Evolutionary conservation across 30 jellyfish, hydroid and myxozoan species (phyloP), one percentile per base, ranked within the genome.

Genomic region (Chrysaora quinquecirrha): DNA sequence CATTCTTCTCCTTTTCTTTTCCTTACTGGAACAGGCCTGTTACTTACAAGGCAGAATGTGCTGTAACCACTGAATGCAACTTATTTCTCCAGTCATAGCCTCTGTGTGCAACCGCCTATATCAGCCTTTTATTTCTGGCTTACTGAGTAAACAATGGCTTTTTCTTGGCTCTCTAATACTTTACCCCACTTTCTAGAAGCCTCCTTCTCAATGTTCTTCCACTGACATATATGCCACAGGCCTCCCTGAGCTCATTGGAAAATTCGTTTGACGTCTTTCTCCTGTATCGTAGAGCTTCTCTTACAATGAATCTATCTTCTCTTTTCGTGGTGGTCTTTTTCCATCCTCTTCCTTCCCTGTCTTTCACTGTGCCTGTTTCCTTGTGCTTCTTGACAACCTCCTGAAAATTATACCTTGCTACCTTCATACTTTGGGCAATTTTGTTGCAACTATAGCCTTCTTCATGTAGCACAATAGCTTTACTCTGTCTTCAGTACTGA

Each of bases 1-100:
- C 56, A 64, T 48, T 78, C 68, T 68, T 78, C 89, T 29, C 85
- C 89, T 14, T 18, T 30, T 32, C 89, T 61, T 32, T 86, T 78
- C 48, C 89, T 33, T n/a, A 76, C 87, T 49, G 24, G 27, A 34
- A 76, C 80, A 32, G 80, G 76, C 43, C 78, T 49, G 32, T 70
- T 86, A 80, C 86, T 35, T 29, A 80, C 32, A 29, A 80, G 78
- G 71, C 82, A 70, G 35, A 80, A 66, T 46, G 54, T 35, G 82
- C 86, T 80, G 58, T 80, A 86, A 48, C 64, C 90, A 48, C 84
- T 27, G 73, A 80, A 80, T n/a, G 64, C 34, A 6, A 80, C 90
- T n/a, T n/a, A 30, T 80, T 80, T 29, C 35, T 35, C 86, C 90
- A 80, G 76, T 80, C 56, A 23, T 0, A n/a, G 66, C 50, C 61